Base-by-base conservation (phyloP, 2,797 vertebrate species). In the Neopelma chrysocephalum region DNA sequence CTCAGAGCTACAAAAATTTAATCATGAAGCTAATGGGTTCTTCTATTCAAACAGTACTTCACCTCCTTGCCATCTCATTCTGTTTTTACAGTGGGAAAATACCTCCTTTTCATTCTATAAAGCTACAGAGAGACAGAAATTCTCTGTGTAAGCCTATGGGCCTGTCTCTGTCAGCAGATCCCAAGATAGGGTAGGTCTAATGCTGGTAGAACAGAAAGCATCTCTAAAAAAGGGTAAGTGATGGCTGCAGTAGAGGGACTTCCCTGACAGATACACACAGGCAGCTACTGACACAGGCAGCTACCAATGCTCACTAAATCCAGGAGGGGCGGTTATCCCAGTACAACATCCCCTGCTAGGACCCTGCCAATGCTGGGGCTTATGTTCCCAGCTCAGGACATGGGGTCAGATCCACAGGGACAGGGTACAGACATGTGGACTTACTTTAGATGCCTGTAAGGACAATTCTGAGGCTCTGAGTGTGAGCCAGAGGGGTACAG, bases 351-450 rank as follows among this genome's bases (percentile, higher is more conserved):
- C 31, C 14, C 25, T 57, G 48, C 34, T 29, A 5, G 48, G 22
- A 61, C 43, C 25, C 47, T 45, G 64, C 42, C 18, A 15, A 1
- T 12, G 27, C 34, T 61, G 60, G 31, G 15, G 26, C 9, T 13
- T 16, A 0, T 10, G 12, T 38, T 56, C 47, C 42, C 65, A 75
- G 56, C 38, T 65, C 61, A 85, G 32, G 6, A 66, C 43, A 19
- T 0, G 3, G 31, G 43, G 31, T 7, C 47, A 69, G 42, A 23
- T 9, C 48, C 65, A 51, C 0, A 0, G 38, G 17, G 12, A 11
- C 40, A 70, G 42, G 6, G 11, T 19, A 34, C 0, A 0, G 53
- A 51, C 7, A 6, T 6, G 21, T 75, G 66, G 12, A 22, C 27
- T 54, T 54, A 18, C 48, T 82, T n/a, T 3, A 31, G 12, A 29